Evolutionary conservation across 1,140 invertebrate species (phyloP).

Genomic region (Polyergus mexicanus): DNA sequence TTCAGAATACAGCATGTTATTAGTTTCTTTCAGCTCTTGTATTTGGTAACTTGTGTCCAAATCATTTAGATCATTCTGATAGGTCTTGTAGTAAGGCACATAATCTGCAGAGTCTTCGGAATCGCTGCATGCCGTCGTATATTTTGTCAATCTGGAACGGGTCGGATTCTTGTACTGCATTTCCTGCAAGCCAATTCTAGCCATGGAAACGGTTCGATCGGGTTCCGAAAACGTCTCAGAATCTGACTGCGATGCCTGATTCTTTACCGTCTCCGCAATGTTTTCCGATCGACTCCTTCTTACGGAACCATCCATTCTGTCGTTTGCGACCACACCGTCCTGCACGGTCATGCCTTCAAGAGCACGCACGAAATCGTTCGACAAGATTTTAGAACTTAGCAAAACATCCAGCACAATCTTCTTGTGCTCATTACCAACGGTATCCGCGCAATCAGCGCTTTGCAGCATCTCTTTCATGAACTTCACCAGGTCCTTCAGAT

Average conservation of each 20-base stretch:
- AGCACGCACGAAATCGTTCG: slow-evolving; percentile 79
- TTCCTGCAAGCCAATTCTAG: slow-evolving; percentile 90
- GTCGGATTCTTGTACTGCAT: slow-evolving; percentile 77
- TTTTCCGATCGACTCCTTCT: slow-evolving; percentile 79
- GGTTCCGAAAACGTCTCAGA: slow-evolving; percentile 95
- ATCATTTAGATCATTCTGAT: slow-evolving; percentile 78
- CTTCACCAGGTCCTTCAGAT: slow-evolving; percentile 82
- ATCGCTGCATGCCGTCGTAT: slow-evolving; percentile 79
- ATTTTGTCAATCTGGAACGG: slow-evolving; percentile 74
- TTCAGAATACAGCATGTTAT: slow-evolving; percentile 78
- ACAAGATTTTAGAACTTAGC: slow-evolving; percentile 80
- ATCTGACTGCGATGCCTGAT: slow-evolving; percentile 88
- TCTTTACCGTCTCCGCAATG: slow-evolving; percentile 66
- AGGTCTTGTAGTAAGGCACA: slow-evolving; percentile 77
- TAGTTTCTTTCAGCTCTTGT: slow-evolving; percentile 79
- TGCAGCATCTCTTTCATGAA: slow-evolving; percentile 84
- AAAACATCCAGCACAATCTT: slow-evolving; percentile 80
- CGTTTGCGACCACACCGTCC: background rate
- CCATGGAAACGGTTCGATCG: slow-evolving; percentile 92
- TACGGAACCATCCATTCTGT: slow-evolving; percentile 35
- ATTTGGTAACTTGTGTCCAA: slow-evolving; percentile 77
- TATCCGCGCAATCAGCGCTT: slow-evolving; percentile 65
- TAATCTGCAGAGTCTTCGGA: slow-evolving; percentile 84
- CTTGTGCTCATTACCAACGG: slow-evolving; percentile 74
- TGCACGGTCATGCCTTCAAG: slow-evolving; percentile 69